phyloP scores from a whole-genome alignment of 2,113 vertebrate species.

The Notechis scutatus region DNA sequence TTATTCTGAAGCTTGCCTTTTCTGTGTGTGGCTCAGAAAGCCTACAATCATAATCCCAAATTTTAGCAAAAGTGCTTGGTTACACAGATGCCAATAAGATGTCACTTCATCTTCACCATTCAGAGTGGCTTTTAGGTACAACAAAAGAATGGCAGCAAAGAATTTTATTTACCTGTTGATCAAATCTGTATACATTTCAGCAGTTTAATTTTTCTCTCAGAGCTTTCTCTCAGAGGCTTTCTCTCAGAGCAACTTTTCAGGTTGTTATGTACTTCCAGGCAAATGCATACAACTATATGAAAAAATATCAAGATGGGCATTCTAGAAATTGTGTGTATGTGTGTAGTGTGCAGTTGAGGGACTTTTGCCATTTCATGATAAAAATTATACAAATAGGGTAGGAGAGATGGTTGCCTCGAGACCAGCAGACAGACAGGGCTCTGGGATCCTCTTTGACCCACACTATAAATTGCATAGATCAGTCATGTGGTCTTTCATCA shows the following conservation, averaged over 20 bases:
- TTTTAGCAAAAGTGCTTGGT: background rate
- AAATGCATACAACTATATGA: background rate
- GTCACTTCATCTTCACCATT: background rate
- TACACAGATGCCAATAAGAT: background rate
- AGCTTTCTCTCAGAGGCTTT: too few relatives aligned
- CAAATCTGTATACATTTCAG: background rate
- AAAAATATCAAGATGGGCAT: background rate
- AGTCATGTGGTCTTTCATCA: background rate
- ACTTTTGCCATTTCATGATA: background rate
- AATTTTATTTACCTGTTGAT: too few relatives aligned
- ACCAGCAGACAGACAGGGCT: background rate
- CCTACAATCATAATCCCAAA: background rate
- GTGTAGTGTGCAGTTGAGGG: background rate
- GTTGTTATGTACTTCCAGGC: background rate
- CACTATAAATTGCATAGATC: background rate
- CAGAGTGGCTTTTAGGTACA: background rate
- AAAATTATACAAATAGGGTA: background rate
- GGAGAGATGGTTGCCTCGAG: background rate
- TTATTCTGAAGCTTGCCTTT: background rate
- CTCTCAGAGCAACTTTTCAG: background rate
- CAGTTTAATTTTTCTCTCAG: background rate
- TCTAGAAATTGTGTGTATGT: background rate
- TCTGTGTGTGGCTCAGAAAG: background rate
- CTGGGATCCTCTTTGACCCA: background rate
- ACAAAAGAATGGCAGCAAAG: background rate